A percentile compares a stretch with the other conserved stretches of the same genome.
phyloP scores from a whole-genome alignment of 2,113 vertebrate genomes.

The Hymenochirus boettgeri region DNA sequence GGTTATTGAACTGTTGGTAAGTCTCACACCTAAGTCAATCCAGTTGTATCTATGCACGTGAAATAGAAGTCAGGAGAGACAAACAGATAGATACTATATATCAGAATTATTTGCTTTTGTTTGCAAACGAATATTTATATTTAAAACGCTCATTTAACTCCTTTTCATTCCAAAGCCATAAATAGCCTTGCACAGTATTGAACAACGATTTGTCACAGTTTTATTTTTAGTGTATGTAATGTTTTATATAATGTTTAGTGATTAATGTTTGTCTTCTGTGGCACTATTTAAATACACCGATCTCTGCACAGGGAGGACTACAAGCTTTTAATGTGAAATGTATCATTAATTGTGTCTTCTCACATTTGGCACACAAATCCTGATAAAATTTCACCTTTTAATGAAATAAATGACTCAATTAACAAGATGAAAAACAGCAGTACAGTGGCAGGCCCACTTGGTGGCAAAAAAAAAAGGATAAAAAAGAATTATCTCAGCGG shows the following conservation, averaged over 20 bases:
- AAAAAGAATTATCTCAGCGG: conserved; percentile 79
- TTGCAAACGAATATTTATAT: background rate
- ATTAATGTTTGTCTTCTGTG: conserved; percentile 4
- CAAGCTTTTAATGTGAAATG: conserved; percentile 56
- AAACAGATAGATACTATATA: background rate
- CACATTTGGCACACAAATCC: conserved; percentile 62
- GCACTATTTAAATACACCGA: background rate
- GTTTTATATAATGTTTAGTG: background rate
- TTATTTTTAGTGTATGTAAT: conserved; percentile 1
- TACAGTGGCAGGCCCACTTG: conserved; percentile 69
- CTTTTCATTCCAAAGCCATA: background rate
- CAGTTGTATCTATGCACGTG: background rate
- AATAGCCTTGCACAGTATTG: background rate
- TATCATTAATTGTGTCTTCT: conserved; percentile 68
- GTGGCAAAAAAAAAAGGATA: conserved; percentile 61
- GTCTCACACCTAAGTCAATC: background rate
- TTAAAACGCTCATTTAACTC: background rate
- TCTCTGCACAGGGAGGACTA: conserved; percentile 21
- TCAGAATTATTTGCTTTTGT: background rate
- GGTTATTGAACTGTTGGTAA: background rate
- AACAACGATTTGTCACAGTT: background rate
- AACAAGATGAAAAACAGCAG: conserved; percentile 75
- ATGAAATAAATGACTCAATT: conserved; percentile 85
- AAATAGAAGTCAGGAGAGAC: background rate
- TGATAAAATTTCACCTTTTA: conserved; percentile 78